Base-by-base conservation (phyloP, 2,797 vertebrate species). In the Champsocephalus gunnari region DNA sequence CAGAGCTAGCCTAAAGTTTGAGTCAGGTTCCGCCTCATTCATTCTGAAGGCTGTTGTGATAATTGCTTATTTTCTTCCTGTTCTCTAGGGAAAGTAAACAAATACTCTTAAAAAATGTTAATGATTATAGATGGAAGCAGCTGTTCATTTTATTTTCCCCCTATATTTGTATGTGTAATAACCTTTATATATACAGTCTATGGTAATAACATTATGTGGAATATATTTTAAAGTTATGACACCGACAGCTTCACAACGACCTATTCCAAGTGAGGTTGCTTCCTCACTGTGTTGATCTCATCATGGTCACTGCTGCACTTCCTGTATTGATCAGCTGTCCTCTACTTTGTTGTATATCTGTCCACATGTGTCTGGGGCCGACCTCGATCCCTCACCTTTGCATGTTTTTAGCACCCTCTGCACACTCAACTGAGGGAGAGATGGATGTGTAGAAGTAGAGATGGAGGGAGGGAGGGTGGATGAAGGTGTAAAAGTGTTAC, bases 251-350 rank as follows among this genome's bases (percentile, higher is more conserved):
- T 61, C 47, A 43, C 64, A 69, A 53, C 65, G n/a, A 71, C 49
- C 14, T 56, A 44, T 32, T 78, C 69, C 41, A 17, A 12, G 9
- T 44, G 17, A 32, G 1, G 17, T 14, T 10, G 17, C 57, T 49
- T 38, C 44, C 47, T 14, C 44, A 9, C 44, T 62, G 58, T 21
- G 0, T 56, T 63, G 73, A 79, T 80, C 74, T 82, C 71, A 82
- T 82, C 69, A 28, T 34, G 65, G 58, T 56, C 71, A 38, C 64
- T 0, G 38, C 75, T 53, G 16, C 56, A 75, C 53, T 77, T 74
- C 14, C 71, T 72, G 45, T 87, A 88, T 88, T 72, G 87, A 92
- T 88, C 78, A 70, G 12, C 70, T 86, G 85, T 83, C 75, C 41
- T 60, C 50, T n/a, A 0, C 50, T 47, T 69, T 47, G 44, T 79